Conservation (phyloP, 2,113 vertebrate species). For the Polypterus senegalus region DNA sequence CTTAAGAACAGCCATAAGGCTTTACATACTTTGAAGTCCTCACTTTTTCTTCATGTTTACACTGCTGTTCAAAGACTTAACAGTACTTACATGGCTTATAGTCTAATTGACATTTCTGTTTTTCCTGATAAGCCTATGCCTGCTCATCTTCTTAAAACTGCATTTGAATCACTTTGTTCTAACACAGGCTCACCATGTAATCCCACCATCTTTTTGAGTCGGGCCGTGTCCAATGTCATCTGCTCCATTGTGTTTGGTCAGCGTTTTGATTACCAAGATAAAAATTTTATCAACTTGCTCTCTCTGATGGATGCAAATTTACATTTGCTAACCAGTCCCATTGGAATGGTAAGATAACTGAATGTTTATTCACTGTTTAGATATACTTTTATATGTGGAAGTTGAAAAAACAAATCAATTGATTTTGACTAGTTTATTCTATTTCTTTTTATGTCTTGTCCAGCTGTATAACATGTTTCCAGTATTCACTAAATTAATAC, state of each 20-base stretch:
- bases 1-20: too few relatives aligned
- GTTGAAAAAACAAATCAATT: background rate
- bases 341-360: background rate
- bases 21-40: too few relatives aligned
- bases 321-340: background rate
- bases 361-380: background rate
- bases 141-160: too few relatives aligned
- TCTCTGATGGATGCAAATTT: too few relatives aligned
- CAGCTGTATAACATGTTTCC: conserved; percentile 10
- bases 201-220: background rate
- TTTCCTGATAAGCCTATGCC: too few relatives aligned
- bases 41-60: too few relatives aligned
- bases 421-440: background rate
- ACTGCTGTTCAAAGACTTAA: too few relatives aligned
- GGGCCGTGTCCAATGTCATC: too few relatives aligned
- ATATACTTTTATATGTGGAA: background rate
- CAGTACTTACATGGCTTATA: too few relatives aligned
- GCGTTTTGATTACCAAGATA: background rate
- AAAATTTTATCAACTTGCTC: too few relatives aligned
- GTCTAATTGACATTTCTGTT: too few relatives aligned
- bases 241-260: too few relatives aligned
- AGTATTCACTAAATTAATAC: background rate
- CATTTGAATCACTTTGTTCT: background rate
- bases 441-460: background rate
- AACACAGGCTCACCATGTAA: background rate